phyloP scores from a whole-genome alignment of 2,797 vertebrate species.

The Muscicapa comitata region DNA sequence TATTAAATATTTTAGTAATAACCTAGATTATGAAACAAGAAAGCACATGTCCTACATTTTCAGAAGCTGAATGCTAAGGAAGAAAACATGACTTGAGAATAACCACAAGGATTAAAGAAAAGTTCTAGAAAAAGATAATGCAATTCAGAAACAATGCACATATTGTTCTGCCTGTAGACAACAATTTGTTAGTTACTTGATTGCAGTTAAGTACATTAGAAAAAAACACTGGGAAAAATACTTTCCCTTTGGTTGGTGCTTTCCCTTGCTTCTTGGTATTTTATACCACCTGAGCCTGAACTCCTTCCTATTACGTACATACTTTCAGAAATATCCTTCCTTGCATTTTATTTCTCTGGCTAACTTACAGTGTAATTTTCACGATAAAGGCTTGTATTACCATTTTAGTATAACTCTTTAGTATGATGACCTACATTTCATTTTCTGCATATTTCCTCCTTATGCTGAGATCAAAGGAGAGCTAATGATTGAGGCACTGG shows the following conservation, averaged over 20 bases:
- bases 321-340: background rate
- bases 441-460: slow-evolving; percentile 32
- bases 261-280: background rate
- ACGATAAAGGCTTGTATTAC: background rate
- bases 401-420: background rate
- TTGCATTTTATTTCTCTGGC: background rate
- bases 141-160: background rate
- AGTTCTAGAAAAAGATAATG: background rate
- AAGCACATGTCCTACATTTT: background rate
- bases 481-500: background rate
- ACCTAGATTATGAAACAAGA: background rate
- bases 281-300: background rate
- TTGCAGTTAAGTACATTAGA: background rate
- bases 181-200: background rate
- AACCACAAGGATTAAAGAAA: background rate
- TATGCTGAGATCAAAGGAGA: slow-evolving; percentile 39
- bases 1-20: background rate
- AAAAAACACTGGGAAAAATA: background rate
- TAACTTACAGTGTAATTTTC: background rate
- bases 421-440: slow-evolving; percentile 55
- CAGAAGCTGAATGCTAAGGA: background rate
- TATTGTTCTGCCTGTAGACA: background rate
- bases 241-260: background rate
- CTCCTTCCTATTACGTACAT: background rate
- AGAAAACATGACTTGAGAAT: background rate